Evolutionary conservation across 2,888 invertebrate species (phyloP).

Genomic region (Meloe dianella): DNA sequence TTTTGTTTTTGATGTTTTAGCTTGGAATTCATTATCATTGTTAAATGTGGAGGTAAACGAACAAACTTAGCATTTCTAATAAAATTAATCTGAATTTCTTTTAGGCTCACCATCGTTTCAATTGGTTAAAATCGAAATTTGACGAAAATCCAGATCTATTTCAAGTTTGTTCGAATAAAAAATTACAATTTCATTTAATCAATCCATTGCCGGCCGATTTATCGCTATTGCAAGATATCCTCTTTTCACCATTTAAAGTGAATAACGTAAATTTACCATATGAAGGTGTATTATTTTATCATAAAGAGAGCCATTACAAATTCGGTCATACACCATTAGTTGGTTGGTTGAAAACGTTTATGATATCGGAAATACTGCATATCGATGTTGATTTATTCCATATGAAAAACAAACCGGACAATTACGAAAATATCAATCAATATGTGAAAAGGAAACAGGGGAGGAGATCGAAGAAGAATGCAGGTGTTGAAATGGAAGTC

Average conservation of each 20-base stretch:
- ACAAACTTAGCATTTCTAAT: neutral
- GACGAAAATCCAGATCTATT: slow-evolving; percentile 66
- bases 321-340: slow-evolving; percentile 83
- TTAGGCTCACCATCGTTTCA: slow-evolving; percentile 84
- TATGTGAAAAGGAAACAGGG: slow-evolving; percentile 57
- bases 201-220: slow-evolving; percentile 61
- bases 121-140: slow-evolving; percentile 79
- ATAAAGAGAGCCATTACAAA: slow-evolving; percentile 79
- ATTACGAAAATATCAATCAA: slow-evolving; percentile 62
- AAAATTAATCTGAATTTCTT: slow-evolving; percentile 44
- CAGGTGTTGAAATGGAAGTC: neutral
- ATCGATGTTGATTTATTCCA: slow-evolving; percentile 59
- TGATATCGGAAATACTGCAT: slow-evolving; percentile 80
- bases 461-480: slow-evolving; percentile 14
- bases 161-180: slow-evolving; percentile 55
- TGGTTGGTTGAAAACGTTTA: slow-evolving; percentile 89
- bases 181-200: slow-evolving; percentile 61
- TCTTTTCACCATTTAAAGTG: slow-evolving; percentile 56
- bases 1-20: slow-evolving; percentile 83
- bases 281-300: slow-evolving; percentile 93
- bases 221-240: slow-evolving; percentile 59
- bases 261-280: slow-evolving; percentile 62
- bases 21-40: slow-evolving; percentile 77
- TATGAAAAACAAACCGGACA: slow-evolving; percentile 58
- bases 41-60: slow-evolving; percentile 74